Conservation (phyloP, 2,797 vertebrate genomes). For the Cossypha caffra region DNA sequence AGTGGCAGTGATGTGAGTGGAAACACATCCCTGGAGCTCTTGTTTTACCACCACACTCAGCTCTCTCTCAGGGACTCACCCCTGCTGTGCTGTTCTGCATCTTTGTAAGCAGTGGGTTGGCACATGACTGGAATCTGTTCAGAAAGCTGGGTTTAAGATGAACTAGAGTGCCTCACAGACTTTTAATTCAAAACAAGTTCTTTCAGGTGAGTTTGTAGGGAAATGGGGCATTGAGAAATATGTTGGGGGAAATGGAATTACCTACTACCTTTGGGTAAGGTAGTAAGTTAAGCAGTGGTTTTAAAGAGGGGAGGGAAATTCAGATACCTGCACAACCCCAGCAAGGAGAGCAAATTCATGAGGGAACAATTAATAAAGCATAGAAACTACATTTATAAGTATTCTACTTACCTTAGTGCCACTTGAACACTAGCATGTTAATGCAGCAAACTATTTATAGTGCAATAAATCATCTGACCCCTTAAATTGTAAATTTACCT, state of each 20-base stretch:
- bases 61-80: not conserved
- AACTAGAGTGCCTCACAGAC: not conserved
- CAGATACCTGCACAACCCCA: not conserved
- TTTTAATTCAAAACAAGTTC: not conserved
- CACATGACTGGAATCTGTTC: not conserved
- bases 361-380: constrained; percentile 2
- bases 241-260: not conserved
- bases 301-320: not conserved
- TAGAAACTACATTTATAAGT: not conserved
- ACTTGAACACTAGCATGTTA: not conserved
- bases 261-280: not conserved
- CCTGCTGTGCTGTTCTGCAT: not conserved
- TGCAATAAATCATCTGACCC: not conserved
- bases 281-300: not conserved
- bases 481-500: not conserved
- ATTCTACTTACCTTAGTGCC: not conserved
- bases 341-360: not conserved
- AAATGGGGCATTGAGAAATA: not conserved
- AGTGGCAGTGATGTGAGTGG: not conserved
- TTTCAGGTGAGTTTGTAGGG: not conserved
- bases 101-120: not conserved
- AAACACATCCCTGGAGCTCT: not conserved
- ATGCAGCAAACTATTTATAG: not conserved
- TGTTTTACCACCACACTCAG: not conserved
- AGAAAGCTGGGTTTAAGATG: not conserved